phyloP scores from a whole-genome alignment of 2,888 invertebrate genomes.

The Latrodectus elegans region DNA sequence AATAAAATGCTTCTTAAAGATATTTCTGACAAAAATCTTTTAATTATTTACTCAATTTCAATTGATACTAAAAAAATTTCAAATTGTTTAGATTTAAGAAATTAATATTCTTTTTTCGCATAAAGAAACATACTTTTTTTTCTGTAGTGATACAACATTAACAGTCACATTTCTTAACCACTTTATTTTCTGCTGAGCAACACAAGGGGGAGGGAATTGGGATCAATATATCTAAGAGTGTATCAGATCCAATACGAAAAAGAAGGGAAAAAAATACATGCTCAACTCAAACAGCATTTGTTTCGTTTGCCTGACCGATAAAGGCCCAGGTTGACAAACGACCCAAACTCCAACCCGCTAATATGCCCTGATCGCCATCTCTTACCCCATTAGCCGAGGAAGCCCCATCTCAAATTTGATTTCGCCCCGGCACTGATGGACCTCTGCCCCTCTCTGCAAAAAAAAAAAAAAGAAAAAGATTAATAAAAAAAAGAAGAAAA shows the following conservation, averaged over 20 bases:
- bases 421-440: slow-evolving; percentile 53
- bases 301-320: slow-evolving; percentile 33
- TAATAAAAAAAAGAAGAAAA: slow-evolving; percentile 12
- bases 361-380: slow-evolving; percentile 68
- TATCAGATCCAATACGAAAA: background rate
- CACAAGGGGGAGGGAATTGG: no score
- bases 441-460: background rate
- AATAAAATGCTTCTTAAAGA: no score
- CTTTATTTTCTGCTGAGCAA: no score
- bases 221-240: background rate
- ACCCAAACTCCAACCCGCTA: slow-evolving; percentile 62
- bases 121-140: no score
- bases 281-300: slow-evolving; percentile 18
- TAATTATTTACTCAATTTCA: no score
- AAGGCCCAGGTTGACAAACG: slow-evolving; percentile 61
- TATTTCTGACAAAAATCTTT: no score
- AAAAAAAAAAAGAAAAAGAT: slow-evolving; percentile 4
- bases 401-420: slow-evolving; percentile 65
- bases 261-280: background rate
- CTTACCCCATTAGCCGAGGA: slow-evolving; percentile 66
- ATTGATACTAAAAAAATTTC: no score
- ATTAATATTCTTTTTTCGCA: no score
- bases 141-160: no score
- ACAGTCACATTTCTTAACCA: no score
- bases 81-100: no score